These are phyloP conservation scores for Ernsta delagoae DNA, from an alignment of 2,888 invertebrate genomes.

Conservation along the genomic window DNA sequence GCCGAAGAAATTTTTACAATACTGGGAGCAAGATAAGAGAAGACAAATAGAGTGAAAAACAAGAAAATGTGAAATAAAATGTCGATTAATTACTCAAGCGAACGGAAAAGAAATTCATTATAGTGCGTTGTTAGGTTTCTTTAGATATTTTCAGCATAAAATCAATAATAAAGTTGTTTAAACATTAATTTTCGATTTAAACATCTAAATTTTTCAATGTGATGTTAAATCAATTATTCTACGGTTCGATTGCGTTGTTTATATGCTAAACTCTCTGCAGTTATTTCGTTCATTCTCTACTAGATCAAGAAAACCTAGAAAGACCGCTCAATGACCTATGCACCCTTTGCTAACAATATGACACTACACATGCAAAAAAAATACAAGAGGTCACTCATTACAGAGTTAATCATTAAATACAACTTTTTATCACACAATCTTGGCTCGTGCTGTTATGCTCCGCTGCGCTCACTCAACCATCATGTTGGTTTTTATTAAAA, in stretches of 20 bases:
- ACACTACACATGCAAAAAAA: background rate
- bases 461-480: conserved; percentile 10
- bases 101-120: background rate
- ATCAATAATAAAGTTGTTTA: background rate
- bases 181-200: no score
- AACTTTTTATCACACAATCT: background rate
- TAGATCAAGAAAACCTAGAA: no score
- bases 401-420: background rate
- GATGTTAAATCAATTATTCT: no score
- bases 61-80: background rate
- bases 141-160: background rate
- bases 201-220: no score
- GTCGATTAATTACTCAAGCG: background rate
- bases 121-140: background rate
- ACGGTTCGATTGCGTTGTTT: no score
- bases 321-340: no score
- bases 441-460: background rate
- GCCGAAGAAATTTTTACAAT: background rate
- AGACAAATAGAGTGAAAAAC: conserved; percentile 3
- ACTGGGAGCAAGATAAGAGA: background rate
- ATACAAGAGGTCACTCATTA: background rate
- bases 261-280: no score
- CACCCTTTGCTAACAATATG: no score
- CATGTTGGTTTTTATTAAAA: conserved; percentile 17
- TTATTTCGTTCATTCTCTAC: no score